A percentile compares a stretch with the other conserved stretches of the same genome.
Conservation (phyloP, 2,797 vertebrate genomes). For the Rhadinocentrus ornatus region DNA sequence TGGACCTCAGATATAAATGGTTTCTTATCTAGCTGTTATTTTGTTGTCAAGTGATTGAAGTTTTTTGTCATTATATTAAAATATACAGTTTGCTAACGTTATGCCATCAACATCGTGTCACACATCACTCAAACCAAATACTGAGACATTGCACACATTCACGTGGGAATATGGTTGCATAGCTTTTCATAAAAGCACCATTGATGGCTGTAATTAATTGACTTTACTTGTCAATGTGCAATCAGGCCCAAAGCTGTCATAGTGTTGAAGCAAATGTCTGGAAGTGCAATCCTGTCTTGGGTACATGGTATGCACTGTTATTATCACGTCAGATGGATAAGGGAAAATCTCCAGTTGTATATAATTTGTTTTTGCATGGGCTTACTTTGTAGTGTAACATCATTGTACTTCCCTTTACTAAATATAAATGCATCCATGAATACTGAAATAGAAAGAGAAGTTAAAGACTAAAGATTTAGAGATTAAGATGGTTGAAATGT, state of each 20-base stretch:
- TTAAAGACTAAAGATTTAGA: background rate
- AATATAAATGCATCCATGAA: background rate
- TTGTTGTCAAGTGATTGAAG: constrained; percentile 1
- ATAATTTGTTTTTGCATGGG: background rate
- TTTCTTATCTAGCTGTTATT: background rate
- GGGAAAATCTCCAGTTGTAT: background rate
- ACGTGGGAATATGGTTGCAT: constrained; percentile 39
- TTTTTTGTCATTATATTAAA: constrained; percentile 12
- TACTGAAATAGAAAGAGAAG: background rate
- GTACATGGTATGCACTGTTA: background rate
- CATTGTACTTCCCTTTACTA: background rate
- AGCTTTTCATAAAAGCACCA: constrained; percentile 44
- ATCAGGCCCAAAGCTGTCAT: background rate
- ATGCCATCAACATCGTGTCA: constrained; percentile 21
- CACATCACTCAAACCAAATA: constrained; percentile 36
- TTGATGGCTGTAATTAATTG: constrained; percentile 38
- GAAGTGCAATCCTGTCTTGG: background rate
- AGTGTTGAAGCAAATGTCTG: constrained; percentile 23
- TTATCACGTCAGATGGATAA: background rate
- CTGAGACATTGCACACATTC: constrained; percentile 38
- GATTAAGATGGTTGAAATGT: background rate
- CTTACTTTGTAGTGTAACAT: background rate
- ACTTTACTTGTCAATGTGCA: constrained; percentile 35
- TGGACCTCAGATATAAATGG: no score
- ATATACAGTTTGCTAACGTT: constrained; percentile 16